Percentiles rank a stretch among this genome's conserved stretches.
These are phyloP conservation scores for Rambutsinella grinnellia DNA, from an alignment of 2,888 invertebrate species.

Conservation along the genomic window DNA sequence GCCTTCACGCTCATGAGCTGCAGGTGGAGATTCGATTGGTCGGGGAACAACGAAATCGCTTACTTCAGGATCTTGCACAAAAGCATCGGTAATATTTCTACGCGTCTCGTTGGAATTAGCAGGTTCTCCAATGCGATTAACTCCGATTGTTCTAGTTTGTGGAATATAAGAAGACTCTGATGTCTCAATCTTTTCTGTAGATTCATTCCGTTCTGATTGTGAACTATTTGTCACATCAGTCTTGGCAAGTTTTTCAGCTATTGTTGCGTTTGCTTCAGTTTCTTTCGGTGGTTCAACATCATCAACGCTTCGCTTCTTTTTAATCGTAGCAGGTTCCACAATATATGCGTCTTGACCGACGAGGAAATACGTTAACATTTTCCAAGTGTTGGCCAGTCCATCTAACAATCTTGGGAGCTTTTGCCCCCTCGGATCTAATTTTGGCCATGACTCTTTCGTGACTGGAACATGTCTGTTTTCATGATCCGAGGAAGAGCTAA, in stretches of 20 bases:
- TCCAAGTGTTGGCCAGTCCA: conserved; percentile 64
- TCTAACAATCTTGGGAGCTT: conserved; percentile 64
- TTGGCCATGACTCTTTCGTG: conserved; percentile 60
- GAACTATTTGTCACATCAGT: conserved; percentile 8
- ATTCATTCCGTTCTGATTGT: conserved; percentile 18
- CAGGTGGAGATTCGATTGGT: no score
- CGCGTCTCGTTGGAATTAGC: conserved; percentile 14
- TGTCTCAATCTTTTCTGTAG: conserved; percentile 58
- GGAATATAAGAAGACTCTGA: conserved; percentile 61
- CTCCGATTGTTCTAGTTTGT: not conserved
- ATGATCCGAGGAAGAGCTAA: conserved; percentile 58
- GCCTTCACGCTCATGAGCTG: conserved; percentile 7
- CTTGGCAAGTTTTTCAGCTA: not conserved
- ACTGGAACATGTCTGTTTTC: conserved; percentile 62
- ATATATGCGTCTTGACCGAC: conserved; percentile 60
- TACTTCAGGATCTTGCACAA: not conserved
- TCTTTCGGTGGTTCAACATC: not conserved
- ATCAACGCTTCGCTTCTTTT: conserved; percentile 52
- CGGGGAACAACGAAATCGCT: conserved; percentile 4
- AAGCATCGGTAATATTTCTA: conserved; percentile 17
- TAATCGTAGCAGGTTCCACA: conserved; percentile 51
- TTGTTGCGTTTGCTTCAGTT: not conserved
- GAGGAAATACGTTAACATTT: conserved; percentile 63
- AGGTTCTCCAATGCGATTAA: conserved; percentile 23
- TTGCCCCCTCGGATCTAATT: conserved; percentile 63